phyloP scores from a whole-genome alignment of 2,888 invertebrate genomes.

The Portevinia maculata region DNA sequence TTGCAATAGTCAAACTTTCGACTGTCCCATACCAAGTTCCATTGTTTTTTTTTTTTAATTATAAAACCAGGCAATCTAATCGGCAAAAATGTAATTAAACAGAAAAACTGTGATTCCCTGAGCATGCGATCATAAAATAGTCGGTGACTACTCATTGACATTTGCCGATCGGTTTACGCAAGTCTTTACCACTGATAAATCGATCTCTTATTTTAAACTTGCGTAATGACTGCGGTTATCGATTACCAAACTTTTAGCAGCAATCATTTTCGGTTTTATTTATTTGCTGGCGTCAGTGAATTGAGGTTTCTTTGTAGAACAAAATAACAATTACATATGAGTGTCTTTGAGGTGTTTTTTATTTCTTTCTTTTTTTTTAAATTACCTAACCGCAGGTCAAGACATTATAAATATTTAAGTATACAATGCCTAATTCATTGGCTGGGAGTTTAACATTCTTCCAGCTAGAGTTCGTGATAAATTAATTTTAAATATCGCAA shows the following conservation, averaged over 20 bases:
- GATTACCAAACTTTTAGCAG: not conserved
- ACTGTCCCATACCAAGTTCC: not conserved
- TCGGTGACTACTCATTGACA: not conserved
- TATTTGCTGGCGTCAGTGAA: not conserved
- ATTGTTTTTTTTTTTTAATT: not conserved
- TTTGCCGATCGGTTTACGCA: not conserved
- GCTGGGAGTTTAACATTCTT: not conserved
- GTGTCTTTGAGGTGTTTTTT: not conserved
- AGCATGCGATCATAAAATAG: not conserved
- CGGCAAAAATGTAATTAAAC: not conserved
- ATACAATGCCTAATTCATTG: not conserved
- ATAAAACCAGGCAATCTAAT: not conserved
- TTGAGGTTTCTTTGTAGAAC: not conserved
- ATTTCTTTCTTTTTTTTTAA: not conserved
- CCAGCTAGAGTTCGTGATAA: not conserved
- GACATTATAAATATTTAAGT: not conserved
- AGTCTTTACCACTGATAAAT: too few relatives aligned
- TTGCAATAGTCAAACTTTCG: not conserved
- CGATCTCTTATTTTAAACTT: not conserved
- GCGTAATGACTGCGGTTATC: not conserved
- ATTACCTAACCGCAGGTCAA: not conserved
- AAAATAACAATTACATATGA: not conserved
- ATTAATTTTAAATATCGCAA: not conserved
- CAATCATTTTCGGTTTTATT: not conserved
- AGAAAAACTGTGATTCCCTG: conserved; percentile 2